A percentile compares a stretch with the other conserved stretches of the same genome.
Conservation (phyloP, 2,888 invertebrate genomes). For the Xestia xanthographa region DNA sequence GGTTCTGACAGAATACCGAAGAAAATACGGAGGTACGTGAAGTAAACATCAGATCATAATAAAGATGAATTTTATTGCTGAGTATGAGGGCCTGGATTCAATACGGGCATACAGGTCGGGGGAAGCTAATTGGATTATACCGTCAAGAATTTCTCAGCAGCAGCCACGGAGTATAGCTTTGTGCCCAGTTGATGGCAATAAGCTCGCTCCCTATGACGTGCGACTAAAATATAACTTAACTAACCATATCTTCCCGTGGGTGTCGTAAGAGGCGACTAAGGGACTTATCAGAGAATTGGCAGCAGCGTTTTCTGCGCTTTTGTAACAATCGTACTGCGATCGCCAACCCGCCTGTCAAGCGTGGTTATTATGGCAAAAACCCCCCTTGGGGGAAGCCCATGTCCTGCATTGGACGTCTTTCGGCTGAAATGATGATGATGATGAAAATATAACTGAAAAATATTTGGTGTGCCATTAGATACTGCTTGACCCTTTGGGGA, state of each 20-base stretch:
- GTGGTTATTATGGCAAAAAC: no score
- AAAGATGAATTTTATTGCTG: background rate
- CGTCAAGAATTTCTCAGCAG: background rate
- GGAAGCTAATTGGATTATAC: background rate
- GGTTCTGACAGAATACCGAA: conserved; percentile 4
- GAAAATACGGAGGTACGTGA: background rate
- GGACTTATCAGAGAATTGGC: no score
- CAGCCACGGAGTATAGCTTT: background rate
- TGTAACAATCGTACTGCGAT: no score
- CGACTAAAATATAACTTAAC: background rate
- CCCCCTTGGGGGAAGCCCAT: no score
- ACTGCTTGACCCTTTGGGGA: background rate
- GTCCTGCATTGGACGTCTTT: no score
- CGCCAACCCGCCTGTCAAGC: no score
- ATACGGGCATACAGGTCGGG: background rate
- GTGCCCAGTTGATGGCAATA: background rate
- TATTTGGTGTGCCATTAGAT: background rate
- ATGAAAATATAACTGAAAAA: background rate
- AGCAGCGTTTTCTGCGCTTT: no score
- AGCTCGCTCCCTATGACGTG: background rate
- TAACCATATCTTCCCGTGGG: no score
- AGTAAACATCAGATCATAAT: background rate
- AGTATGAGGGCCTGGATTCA: background rate
- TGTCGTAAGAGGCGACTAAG: no score
- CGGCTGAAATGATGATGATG: no score